Base-by-base conservation (phyloP, 2,888 invertebrate species). In the Trissolcus japonicus region DNA sequence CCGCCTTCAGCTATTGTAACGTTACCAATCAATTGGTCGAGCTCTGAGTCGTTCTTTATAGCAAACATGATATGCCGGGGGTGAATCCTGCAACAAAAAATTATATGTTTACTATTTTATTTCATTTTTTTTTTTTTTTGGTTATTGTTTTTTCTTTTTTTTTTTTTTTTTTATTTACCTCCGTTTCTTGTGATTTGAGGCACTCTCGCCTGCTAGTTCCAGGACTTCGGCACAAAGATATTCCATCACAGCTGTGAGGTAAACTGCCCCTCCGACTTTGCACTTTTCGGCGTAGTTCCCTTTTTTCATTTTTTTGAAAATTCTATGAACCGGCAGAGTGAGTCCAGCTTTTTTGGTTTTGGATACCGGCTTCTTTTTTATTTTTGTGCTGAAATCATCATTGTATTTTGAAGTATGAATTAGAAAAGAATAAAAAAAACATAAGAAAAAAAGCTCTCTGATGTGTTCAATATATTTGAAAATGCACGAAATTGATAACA, bases 11-110 rank as follows among this genome's bases (percentile, higher is more conserved):
- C 0, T 25, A 66, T 51, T 0, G 35, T 66, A 0, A 66, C 66
- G 29, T 66, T 7, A 0, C 13, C 21, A 4, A 66, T 16, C 13
- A 66, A 35, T 0, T 50, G 11, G 41, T 51, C 7, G 0, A 65
- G 21, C 17, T 65, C 56, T 21, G 19, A 14, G 9, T 65, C 65
- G 19, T 48, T 55, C 17, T 50, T 55, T 21, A 65, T n/a, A 1
- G 65, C 65, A 2, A 65, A n/a, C 2, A 4, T 25, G 35, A 65
- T 55, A 14, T 65, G 65, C 35, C 56, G 65, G 35, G 65, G 65
- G 19, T n/a, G 19, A 7, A 65, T 56, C 21, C 65, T 65, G 16
- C 14, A 46, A 46, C 1, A 9, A 11, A 4, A 46, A 1, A n/a
- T n/a, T n/a, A n/a, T n/a, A n/a, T n/a, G n/a, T n/a, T n/a, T n/a